These are phyloP conservation scores for Lycophotia porphyrea DNA, from an alignment of 2,888 invertebrate species.

Conservation along the genomic window DNA sequence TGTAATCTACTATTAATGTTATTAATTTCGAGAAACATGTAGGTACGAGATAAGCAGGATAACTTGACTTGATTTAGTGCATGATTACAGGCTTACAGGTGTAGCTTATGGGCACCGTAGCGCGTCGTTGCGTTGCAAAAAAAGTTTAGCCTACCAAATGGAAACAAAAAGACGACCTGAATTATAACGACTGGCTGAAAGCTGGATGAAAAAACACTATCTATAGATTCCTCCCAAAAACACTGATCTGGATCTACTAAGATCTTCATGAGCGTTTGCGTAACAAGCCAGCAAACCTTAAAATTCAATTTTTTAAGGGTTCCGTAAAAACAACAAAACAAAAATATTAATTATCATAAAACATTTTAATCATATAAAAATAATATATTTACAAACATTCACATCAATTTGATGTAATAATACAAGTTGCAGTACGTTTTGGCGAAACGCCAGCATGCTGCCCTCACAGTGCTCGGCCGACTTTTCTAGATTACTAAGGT, in stretches of 20 bases:
- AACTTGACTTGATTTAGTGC: background rate
- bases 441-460: constrained; percentile 73
- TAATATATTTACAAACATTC: constrained; percentile 88
- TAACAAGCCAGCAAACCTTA: background rate
- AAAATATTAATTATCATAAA: constrained; percentile 74
- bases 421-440: constrained; percentile 80
- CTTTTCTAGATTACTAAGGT: constrained; percentile 45
- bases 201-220: background rate
- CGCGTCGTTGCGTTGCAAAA: no score
- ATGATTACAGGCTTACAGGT: no score
- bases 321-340: constrained; percentile 49
- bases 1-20: background rate
- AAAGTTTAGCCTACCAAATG: background rate
- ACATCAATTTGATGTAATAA: constrained; percentile 89
- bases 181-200: background rate
- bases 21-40: background rate
- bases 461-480: constrained; percentile 65
- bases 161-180: background rate
- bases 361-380: constrained; percentile 86
- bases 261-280: background rate
- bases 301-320: background rate
- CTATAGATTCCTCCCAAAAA: background rate
- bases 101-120: no score
- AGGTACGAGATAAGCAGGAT: background rate
- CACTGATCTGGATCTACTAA: background rate